phyloP scores from a whole-genome alignment of 2,113 vertebrate species.

The Herpailurus yagouaroundi region DNA sequence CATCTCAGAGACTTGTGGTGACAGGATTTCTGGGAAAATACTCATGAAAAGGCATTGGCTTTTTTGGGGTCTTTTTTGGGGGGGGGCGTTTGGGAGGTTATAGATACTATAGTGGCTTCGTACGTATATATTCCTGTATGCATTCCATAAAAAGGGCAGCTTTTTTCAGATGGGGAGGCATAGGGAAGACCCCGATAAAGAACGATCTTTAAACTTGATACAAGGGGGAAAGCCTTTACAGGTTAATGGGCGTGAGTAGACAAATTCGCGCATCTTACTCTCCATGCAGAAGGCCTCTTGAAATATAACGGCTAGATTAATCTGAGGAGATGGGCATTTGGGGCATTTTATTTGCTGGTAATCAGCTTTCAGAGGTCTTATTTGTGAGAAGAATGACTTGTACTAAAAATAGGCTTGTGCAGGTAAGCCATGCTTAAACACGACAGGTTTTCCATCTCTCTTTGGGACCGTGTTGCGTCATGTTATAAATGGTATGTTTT shows the following conservation, averaged over 20 bases:
- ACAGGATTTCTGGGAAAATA: neutral
- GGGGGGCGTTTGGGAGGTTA: no score
- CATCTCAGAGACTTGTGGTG: neutral
- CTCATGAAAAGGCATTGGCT: neutral
- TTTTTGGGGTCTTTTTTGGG: neutral
- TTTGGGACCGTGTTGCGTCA: neutral
- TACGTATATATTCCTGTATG: neutral
- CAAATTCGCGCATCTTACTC: neutral
- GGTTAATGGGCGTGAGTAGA: neutral
- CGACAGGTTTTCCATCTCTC: neutral
- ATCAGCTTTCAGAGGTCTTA: neutral
- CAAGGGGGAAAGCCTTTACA: neutral
- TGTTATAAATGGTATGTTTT: neutral
- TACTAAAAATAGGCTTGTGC: neutral
- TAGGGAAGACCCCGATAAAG: neutral
- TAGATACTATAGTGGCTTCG: neutral
- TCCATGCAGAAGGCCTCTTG: neutral
- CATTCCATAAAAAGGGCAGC: neutral
- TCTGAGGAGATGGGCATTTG: neutral
- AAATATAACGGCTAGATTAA: neutral
- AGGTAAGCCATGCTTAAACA: neutral
- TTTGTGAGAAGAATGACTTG: constrained; percentile 11
- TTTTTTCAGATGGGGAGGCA: neutral
- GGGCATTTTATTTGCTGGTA: neutral
- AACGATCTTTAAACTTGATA: neutral